Conservation (phyloP, 2,113 vertebrate genomes). For the Calyptommatus sinebrachiatus region DNA sequence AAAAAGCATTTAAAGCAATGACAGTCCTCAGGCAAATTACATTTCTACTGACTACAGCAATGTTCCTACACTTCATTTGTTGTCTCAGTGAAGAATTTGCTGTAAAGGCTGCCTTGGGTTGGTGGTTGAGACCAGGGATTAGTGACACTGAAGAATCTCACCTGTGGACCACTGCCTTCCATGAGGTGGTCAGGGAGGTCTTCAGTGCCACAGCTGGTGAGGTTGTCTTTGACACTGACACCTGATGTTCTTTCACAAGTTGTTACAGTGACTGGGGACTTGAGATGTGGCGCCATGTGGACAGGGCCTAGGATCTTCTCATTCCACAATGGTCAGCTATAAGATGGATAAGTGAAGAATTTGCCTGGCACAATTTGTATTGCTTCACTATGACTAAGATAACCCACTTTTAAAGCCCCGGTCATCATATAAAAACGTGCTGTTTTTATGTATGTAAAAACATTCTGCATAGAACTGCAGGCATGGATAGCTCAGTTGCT, state of each 20-base stretch:
- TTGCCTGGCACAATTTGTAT: too few species aligned
- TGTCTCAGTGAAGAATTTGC: not conserved
- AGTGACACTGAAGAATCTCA: not conserved
- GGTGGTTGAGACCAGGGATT: rapidly evolving
- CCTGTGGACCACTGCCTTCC: not conserved
- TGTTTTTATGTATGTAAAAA: too few species aligned
- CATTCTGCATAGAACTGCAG: too few species aligned
- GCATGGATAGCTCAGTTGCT: too few species aligned
- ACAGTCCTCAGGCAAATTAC: not conserved
- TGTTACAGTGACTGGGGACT: too few species aligned
- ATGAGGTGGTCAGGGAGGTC: conserved; percentile 19
- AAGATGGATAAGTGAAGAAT: too few species aligned
- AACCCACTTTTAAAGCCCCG: too few species aligned
- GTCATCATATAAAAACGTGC: too few species aligned
- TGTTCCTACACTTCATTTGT: not conserved
- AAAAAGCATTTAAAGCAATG: conserved; percentile 9
- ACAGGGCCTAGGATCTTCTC: too few species aligned
- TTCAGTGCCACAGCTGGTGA: conserved; percentile 44
- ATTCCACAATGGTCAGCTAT: too few species aligned
- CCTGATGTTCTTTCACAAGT: not conserved
- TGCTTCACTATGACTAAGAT: too few species aligned
- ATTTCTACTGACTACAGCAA: not conserved
- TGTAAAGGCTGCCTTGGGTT: conserved; percentile 5
- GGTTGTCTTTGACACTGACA: conserved; percentile 2
- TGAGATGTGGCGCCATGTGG: too few species aligned